phyloP scores from a whole-genome alignment of 2,888 invertebrate genomes.

The Hypselothyrea guttata region DNA sequence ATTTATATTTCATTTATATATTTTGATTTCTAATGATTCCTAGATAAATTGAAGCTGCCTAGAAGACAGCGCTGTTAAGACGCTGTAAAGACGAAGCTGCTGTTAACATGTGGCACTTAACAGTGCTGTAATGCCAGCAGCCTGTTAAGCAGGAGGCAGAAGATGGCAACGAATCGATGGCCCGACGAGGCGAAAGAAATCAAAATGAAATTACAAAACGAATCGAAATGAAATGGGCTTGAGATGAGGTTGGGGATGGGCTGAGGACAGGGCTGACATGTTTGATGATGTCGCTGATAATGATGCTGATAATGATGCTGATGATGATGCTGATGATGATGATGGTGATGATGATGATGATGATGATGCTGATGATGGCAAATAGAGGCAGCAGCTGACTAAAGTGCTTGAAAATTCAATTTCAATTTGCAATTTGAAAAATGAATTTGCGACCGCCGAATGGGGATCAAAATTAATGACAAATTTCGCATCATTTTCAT shows the following conservation, averaged over 20 bases:
- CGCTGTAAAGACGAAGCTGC: no score
- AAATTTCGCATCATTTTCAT: conserved; percentile 13
- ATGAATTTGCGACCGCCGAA: conserved; percentile 58
- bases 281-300: background rate
- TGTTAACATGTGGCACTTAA: conserved; percentile 4
- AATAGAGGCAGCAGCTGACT: background rate
- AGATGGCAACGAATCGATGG: conserved; percentile 28
- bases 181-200: conserved; percentile 34
- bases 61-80: no score
- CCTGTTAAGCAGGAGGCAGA: conserved; percentile 14
- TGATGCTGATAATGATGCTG: background rate
- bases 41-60: no score
- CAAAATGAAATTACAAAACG: conserved; percentile 34
- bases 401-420: conserved; percentile 60
- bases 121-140: background rate
- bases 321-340: conserved; percentile 1
- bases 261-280: background rate
- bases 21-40: no score
- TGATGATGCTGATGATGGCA: background rate
- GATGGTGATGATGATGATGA: background rate
- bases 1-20: no score
- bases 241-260: background rate
- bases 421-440: conserved; percentile 72
- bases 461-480: conserved; percentile 61
- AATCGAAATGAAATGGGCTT: conserved; percentile 30